These are phyloP conservation scores for Glossosoma conforme DNA, from an alignment of 1,140 invertebrate species.

Conservation along the genomic window DNA sequence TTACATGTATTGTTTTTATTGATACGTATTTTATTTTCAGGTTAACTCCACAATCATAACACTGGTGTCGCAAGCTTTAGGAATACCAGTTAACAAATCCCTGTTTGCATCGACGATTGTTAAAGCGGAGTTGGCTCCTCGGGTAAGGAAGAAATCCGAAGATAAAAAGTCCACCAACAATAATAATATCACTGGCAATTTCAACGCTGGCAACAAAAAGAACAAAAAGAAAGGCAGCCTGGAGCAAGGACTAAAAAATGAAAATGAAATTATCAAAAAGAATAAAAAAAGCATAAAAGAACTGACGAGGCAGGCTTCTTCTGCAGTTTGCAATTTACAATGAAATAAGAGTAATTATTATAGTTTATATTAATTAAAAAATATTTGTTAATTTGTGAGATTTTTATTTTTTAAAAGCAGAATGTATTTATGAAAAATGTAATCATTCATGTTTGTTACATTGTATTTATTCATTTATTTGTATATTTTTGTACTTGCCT, in stretches of 20 bases:
- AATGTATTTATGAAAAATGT: too few relatives aligned
- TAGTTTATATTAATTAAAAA: too few relatives aligned
- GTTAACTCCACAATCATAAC: slow-evolving; percentile 40
- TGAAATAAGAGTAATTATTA: too few relatives aligned
- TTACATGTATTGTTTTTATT: too few relatives aligned
- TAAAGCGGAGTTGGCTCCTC: slow-evolving; percentile 22
- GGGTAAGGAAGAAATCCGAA: slow-evolving; percentile 1
- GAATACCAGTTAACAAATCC: slow-evolving; percentile 33
- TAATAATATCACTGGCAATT: neutral
- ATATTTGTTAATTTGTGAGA: too few relatives aligned
- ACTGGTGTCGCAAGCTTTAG: slow-evolving; percentile 38
- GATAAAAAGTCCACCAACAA: slow-evolving; percentile 14
- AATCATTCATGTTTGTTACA: too few relatives aligned
- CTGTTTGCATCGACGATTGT: slow-evolving; percentile 22
- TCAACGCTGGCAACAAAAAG: slow-evolving; percentile 1
- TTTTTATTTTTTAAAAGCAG: too few relatives aligned
- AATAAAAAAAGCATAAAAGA: slow-evolving; percentile 40
- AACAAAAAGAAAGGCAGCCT: slow-evolving; percentile 8
- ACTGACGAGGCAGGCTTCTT: slow-evolving; percentile 40
- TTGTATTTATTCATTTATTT: too few relatives aligned
- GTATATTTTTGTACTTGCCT: too few relatives aligned
- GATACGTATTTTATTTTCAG: slow-evolving; percentile 34
- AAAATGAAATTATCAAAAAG: slow-evolving; percentile 12
- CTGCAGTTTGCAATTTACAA: slow-evolving; percentile 43
- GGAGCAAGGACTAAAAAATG: neutral